Conservation (phyloP, 2,797 vertebrate species). For the Artibeus lituratus region DNA sequence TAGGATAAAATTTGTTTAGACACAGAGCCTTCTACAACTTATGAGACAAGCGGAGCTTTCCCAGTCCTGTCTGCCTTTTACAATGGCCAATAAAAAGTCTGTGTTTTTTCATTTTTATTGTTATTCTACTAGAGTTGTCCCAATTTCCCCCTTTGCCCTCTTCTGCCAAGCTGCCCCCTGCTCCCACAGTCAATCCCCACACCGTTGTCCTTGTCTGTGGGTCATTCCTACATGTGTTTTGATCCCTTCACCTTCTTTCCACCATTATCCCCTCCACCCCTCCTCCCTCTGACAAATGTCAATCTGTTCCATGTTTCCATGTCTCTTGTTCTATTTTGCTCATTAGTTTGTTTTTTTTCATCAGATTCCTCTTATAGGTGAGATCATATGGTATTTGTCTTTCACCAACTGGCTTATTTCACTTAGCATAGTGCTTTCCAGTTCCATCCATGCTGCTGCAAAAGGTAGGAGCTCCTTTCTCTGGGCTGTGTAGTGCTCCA, state of each 20-base stretch:
- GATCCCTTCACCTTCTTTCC: background rate
- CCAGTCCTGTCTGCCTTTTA: background rate
- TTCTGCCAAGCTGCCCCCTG: background rate
- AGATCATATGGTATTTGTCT: background rate
- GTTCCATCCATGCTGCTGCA: no score
- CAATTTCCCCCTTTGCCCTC: background rate
- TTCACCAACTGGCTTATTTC: background rate
- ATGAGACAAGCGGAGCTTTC: background rate
- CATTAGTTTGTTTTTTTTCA: background rate
- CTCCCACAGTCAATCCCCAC: background rate
- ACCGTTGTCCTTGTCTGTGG: background rate
- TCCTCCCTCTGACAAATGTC: background rate
- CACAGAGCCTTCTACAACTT: background rate
- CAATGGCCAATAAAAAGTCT: slow-evolving; percentile 47
- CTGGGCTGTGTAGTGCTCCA: background rate
- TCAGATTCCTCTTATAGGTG: background rate
- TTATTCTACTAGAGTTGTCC: background rate
- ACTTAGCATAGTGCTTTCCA: background rate
- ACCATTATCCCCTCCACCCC: background rate
- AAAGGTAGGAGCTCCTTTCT: background rate
- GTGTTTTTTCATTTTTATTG: background rate
- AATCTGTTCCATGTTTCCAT: background rate
- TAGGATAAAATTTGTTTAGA: slow-evolving; percentile 18
- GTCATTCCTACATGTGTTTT: background rate
- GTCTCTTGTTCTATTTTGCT: background rate